Evolutionary conservation across 1,140 invertebrate genomes (phyloP), one percentile per base, ranked within the genome.

Genomic region (Sitodiplosis mosellana): DNA sequence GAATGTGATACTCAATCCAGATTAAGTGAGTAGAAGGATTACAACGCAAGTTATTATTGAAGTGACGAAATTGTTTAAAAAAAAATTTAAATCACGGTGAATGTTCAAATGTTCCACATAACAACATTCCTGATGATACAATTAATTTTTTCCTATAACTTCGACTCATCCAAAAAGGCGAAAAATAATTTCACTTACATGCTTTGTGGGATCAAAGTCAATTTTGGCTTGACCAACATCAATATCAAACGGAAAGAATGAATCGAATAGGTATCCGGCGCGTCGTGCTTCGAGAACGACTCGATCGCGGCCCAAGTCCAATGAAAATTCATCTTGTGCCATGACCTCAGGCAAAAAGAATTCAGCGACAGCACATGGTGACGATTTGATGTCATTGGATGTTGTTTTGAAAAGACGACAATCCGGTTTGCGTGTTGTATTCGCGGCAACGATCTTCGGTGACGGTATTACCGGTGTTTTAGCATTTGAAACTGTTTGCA

Each of bases 301-400:
- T 50, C 81, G 68, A 67, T 86, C 80, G 54, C 81, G 76, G 1
- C 80, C 77, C 45, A 86, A 56, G 56, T 82, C 73, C 42, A 85
- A 61, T 15, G 59, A 70, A 10, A 86, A 52, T 52, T 80, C 75
- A 45, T 73, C 63, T 1, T 67, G 66, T 33, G 68, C 70, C 58
- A 4, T 46, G 5, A 54, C 33, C 14, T 52, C 47, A 2, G 69
- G 69, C n/a, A 72, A 55, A 52, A 67, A 66, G 48, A 73, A 61
- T 53, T 73, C 70, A 5, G 64, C 70, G 43, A 59, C 55, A n/a
- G n/a, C n/a, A 38, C 66, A 59, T 51, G 65, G 69, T 38, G 63
- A 53, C 5, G 67, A 59, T 33, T 48, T 56, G n/a, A n/a, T n/a
- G 36, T 59, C 53, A 8, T 22, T 48, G 8, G 50, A 45, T 18